Percentiles rank a stretch among this genome's conserved stretches.
These are phyloP conservation scores for Lordiphosa fenestrarum DNA, from an alignment of 2,888 invertebrate genomes.

Conservation along the genomic window DNA sequence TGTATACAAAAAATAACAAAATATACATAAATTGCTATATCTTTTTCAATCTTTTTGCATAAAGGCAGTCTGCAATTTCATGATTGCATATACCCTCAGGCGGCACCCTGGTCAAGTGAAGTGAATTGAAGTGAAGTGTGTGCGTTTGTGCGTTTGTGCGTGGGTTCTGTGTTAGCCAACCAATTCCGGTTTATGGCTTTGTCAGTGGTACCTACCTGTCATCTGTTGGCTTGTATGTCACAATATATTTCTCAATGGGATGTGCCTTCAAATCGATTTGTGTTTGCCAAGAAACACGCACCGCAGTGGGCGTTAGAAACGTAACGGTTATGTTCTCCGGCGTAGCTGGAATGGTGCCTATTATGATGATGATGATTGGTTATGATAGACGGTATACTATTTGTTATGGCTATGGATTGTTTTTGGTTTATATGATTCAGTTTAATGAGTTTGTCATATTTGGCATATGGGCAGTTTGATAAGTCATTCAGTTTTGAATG, in stretches of 20 bases:
- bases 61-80: conserved; percentile 26
- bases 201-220: conserved; percentile 87
- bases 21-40: conserved; percentile 8
- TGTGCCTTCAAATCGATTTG: conserved; percentile 84
- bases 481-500: no score
- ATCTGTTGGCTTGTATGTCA: conserved; percentile 94
- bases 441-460: conserved; percentile 8
- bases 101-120: not conserved
- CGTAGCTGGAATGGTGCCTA: conserved; percentile 89
- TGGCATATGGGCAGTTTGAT: no score
- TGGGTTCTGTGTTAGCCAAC: conserved; percentile 2
- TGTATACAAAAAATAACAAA: conserved; percentile 53
- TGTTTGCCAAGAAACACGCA: conserved; percentile 92
- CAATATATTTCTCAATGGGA: conserved; percentile 92
- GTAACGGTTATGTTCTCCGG: conserved; percentile 95
- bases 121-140: conserved; percentile 2
- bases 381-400: conserved; percentile 29
- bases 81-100: conserved; percentile 12
- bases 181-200: conserved; percentile 20
- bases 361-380: conserved; percentile 35
- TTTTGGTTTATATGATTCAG: not conserved
- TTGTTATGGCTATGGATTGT: conserved; percentile 8
- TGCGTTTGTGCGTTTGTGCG: conserved; percentile 4
- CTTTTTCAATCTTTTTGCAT: conserved; percentile 22
- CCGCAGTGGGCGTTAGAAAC: conserved; percentile 91